phyloP scores from a whole-genome alignment of 2,888 invertebrate species.

The Charanyca ferruginea region DNA sequence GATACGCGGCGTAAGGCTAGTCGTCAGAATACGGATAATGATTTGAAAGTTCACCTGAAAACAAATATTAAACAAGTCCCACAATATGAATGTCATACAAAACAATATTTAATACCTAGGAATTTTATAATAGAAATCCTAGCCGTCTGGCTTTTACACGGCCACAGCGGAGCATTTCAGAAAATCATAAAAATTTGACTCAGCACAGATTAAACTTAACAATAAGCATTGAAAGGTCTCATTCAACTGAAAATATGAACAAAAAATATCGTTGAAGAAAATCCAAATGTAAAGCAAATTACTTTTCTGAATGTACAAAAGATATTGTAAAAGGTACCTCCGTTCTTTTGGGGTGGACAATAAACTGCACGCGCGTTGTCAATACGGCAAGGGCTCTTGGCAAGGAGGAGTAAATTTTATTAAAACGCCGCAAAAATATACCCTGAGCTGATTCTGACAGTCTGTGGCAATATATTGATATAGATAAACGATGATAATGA shows the following conservation, averaged over 20 bases:
- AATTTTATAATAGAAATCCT: constrained; percentile 32
- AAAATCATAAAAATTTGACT: constrained; percentile 38
- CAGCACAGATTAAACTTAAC: constrained; percentile 51
- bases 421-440: constrained; percentile 79
- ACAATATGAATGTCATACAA: constrained; percentile 3
- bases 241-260: constrained; percentile 52
- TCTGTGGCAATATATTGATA: constrained; percentile 59
- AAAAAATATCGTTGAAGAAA: constrained; percentile 52
- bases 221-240: constrained; percentile 54
- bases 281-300: constrained; percentile 57
- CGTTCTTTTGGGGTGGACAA: constrained; percentile 65
- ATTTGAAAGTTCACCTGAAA: background rate
- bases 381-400: constrained; percentile 67
- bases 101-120: constrained; percentile 10
- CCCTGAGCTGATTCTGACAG: constrained; percentile 67
- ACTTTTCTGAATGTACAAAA: constrained; percentile 62
- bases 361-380: constrained; percentile 77
- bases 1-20: too few species aligned
- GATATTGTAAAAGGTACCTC: constrained; percentile 60
- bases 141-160: constrained; percentile 7
- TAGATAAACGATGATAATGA: constrained; percentile 51
- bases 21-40: background rate
- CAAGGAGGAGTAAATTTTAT: constrained; percentile 75
- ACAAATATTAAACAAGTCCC: background rate
- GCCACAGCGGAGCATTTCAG: constrained; percentile 9